Percentiles rank a stretch among this genome's conserved stretches.
phyloP scores from a whole-genome alignment of 1,140 invertebrate species.

The Mizuhopecten yessoensis region DNA sequence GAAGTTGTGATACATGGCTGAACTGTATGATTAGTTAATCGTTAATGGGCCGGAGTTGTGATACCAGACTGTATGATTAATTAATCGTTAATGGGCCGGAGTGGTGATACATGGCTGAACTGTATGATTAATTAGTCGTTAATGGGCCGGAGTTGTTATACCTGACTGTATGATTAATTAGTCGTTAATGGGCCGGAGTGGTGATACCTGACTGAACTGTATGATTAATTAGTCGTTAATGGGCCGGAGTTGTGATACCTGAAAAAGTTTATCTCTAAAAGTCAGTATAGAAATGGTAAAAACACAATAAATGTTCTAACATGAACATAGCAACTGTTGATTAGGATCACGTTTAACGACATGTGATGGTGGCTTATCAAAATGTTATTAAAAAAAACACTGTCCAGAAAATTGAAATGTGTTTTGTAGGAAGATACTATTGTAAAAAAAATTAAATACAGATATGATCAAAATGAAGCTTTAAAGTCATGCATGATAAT shows the following conservation, averaged over 20 bases:
- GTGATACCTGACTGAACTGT: background rate
- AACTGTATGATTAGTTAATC: background rate
- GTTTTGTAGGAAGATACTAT: constrained; percentile 25
- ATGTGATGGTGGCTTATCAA: background rate
- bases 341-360: no score
- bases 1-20: background rate
- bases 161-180: background rate
- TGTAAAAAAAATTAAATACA: background rate
- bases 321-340: no score
- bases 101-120: background rate
- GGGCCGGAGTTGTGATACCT: background rate
- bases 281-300: no score
- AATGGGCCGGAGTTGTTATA: background rate
- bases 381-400: background rate
- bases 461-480: background rate
- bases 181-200: no score
- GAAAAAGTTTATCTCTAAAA: background rate
- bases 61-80: background rate
- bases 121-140: background rate
- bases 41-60: background rate
- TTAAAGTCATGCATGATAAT: background rate
- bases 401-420: background rate
- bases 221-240: background rate
- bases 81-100: no score
- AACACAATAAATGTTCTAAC: no score